These are phyloP conservation scores for Hydra vulgaris DNA, from an alignment of 30 jellyfish, hydroid and myxozoan species.

Conservation along the genomic window DNA sequence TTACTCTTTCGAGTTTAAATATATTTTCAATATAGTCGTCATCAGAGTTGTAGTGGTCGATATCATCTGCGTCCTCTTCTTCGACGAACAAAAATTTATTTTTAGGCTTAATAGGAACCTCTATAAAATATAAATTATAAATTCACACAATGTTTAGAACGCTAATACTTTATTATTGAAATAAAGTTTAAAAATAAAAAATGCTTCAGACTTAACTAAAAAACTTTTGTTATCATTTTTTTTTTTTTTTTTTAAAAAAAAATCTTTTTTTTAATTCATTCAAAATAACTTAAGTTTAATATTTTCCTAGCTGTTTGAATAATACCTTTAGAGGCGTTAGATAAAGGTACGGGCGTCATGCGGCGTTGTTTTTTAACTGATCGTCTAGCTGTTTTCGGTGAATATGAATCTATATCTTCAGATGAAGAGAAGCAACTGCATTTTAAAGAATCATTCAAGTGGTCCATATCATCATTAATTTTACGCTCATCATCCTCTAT, in stretches of 20 bases:
- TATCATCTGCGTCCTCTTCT: slow-evolving; percentile 78
- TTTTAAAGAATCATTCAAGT: not conserved
- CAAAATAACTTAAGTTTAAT: not conserved
- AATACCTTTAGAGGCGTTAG: not conserved
- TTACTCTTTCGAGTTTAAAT: slow-evolving; percentile 13
- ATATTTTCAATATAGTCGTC: slow-evolving; percentile 59
- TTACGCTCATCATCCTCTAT: not conserved
- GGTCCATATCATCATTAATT: not conserved
- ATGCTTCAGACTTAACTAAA: no score
- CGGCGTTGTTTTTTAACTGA: slow-evolving; percentile 47
- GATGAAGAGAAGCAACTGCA: not conserved
- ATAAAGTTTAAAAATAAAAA: not conserved
- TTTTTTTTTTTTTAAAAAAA: no score
- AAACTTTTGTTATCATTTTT: no score
- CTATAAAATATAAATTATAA: no score
- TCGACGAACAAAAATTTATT: slow-evolving; percentile 60
- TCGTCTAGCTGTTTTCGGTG: not conserved
- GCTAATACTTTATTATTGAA: no score
- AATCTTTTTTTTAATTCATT: not conserved
- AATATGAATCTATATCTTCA: not conserved
- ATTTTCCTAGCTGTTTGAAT: not conserved
- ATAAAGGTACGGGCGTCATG: slow-evolving; percentile 56
- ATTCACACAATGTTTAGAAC: no score
- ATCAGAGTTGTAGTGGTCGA: slow-evolving; percentile 45
- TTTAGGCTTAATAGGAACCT: not conserved